phyloP scores from a whole-genome alignment of 2,888 invertebrate genomes.

The Galerucella calmariensis region DNA sequence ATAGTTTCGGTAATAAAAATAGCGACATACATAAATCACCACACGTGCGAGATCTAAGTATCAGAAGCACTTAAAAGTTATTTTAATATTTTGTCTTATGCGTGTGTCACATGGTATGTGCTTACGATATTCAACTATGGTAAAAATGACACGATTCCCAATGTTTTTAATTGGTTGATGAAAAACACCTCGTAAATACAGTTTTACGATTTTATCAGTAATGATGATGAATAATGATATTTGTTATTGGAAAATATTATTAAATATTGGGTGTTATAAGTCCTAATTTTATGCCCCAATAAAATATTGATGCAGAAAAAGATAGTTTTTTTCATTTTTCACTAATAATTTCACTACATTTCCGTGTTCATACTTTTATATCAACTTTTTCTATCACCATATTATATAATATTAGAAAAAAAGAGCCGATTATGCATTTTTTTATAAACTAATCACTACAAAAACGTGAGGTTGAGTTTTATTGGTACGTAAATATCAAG shows the following conservation, averaged over 20 bases:
- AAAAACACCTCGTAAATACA: constrained; percentile 13
- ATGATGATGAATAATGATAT: constrained; percentile 28
- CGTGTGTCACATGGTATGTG: constrained; percentile 51
- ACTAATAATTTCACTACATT: too few species aligned
- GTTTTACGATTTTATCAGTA: background rate
- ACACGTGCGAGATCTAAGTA: constrained; percentile 40
- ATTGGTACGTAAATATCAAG: constrained; percentile 16
- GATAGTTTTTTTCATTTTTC: too few species aligned
- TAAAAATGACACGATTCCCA: constrained; percentile 50
- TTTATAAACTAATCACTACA: background rate
- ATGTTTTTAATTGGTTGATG: constrained; percentile 42
- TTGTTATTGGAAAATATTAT: constrained; percentile 24
- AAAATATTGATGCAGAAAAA: too few species aligned
- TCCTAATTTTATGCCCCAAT: too few species aligned
- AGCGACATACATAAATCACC: constrained; percentile 34
- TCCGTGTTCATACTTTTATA: too few species aligned
- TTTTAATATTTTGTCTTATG: constrained; percentile 45
- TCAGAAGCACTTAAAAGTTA: constrained; percentile 42
- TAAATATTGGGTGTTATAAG: too few species aligned
- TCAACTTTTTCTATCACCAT: too few species aligned
- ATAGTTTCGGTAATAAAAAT: constrained; percentile 29
- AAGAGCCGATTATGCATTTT: too few species aligned
- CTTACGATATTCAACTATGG: constrained; percentile 37
- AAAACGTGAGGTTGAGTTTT: constrained; percentile 12
- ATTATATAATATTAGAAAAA: too few species aligned